Evolutionary conservation across 2,888 invertebrate species (phyloP), one percentile per base, ranked within the genome.

Genomic region (Ennomos fuscantarius): DNA sequence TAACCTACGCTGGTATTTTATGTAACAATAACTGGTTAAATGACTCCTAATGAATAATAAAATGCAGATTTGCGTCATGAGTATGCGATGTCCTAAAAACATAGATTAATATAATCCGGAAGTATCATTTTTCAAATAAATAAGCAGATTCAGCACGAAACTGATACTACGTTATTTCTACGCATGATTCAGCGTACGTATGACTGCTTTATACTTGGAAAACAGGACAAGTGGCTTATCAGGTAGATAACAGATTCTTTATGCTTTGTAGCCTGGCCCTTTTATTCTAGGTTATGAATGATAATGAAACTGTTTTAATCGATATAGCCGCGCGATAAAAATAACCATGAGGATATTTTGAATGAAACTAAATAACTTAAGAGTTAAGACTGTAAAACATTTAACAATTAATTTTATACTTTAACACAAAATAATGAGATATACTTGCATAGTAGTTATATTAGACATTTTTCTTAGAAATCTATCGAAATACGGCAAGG

Each of bases 161-260:
- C 33, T 46, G 36, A 52, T 52, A 24, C 51, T 50, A 33, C 47
- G 41, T 56, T 56, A 51, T 68, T 69, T 66, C 45, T 47, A 60
- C 46, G 37, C 46, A 58, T 89, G 86, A 87, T 66, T 87, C 87
- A 87, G 34, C 53, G 37, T 68, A 74, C 53, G 37, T 68, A 74
- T 85, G 84, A 84, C 77, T 73, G 64, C 58, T 63, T 60, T 50
- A 62, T 87, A 84, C 82, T 84, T 69, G 79, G 87, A 89, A 88
- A 86, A 84, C 85, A 80, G 87, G 84, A 80, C 87, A 79, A 69
- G 72, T 62, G 56, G 73, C 78, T 88, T 88, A 89, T 89, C 88
- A 66, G 43, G 12, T 11, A 13, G 89, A 89, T 89, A 89, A 86
- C 68, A 56, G 36, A 41, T 59, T 54, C 58, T 59, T 59, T 54